A percentile compares a stretch with the other conserved stretches of the same genome.
Conservation (phyloP, 1,140 invertebrate species). For the Ptiloglossa arizonensis region DNA sequence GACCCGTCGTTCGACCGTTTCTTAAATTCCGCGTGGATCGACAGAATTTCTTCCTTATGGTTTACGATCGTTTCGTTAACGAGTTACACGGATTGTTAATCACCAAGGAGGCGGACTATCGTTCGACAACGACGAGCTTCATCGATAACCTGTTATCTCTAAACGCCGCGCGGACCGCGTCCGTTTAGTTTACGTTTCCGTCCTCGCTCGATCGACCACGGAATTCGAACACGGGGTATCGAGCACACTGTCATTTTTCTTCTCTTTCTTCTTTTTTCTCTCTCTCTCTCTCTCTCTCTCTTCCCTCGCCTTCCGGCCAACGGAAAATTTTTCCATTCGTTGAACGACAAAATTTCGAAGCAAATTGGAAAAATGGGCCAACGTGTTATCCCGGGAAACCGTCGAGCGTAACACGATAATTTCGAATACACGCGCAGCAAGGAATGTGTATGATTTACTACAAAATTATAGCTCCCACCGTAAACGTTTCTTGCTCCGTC, state of each 20-base stretch:
- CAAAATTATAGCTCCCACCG: too few species aligned
- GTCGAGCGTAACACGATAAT: too few species aligned
- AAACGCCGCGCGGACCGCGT: neutral
- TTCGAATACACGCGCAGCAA: too few species aligned
- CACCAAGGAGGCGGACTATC: neutral
- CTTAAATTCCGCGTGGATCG: neutral
- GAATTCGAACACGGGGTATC: neutral
- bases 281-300: too few species aligned
- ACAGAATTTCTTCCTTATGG: neutral
- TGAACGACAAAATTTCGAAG: neutral
- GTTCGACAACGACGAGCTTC: conserved; percentile 31
- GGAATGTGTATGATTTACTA: too few species aligned
- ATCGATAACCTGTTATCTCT: conserved; percentile 39
- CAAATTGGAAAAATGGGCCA: too few species aligned
- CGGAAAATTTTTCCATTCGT: too few species aligned
- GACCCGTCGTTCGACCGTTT: neutral
- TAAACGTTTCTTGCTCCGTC: too few species aligned
- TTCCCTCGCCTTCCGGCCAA: too few species aligned
- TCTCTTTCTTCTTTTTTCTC: too few species aligned
- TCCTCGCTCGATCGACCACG: conserved; percentile 3
- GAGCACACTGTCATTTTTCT: neutral
- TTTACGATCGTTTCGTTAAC: conserved; percentile 17
- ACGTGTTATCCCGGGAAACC: too few species aligned
- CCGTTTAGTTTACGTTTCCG: conserved; percentile 19
- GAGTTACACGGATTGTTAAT: conserved; percentile 7